phyloP scores from a whole-genome alignment of 2,113 vertebrate genomes.

The Progne subis region DNA sequence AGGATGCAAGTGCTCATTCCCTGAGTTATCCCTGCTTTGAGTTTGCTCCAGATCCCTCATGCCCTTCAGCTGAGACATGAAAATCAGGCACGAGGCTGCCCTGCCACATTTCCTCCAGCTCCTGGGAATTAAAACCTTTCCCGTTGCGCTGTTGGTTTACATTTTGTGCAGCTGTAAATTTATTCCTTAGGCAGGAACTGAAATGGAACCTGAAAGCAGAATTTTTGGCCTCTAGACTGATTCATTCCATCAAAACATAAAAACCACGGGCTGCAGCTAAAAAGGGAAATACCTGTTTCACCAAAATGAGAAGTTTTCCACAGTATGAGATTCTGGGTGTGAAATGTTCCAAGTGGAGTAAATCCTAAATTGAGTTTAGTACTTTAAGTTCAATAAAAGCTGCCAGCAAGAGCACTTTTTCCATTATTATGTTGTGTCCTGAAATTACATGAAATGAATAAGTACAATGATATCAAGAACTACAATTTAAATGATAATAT shows the following conservation, averaged over 20 bases:
- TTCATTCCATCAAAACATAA: not conserved
- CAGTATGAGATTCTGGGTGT: not conserved
- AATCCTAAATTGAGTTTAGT: not conserved
- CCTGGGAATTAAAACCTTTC: not conserved
- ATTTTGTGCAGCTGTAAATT: not conserved
- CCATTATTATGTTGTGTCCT: not conserved
- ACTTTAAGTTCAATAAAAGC: not conserved
- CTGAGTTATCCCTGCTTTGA: not conserved
- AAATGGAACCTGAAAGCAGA: not conserved
- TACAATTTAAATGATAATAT: not conserved
- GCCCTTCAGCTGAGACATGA: not conserved
- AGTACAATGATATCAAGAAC: not conserved
- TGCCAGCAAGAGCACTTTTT: not conserved
- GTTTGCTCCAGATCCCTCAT: not conserved
- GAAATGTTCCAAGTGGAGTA: not conserved
- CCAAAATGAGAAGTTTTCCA: not conserved
- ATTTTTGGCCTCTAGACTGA: not conserved
- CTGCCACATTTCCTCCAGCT: not conserved
- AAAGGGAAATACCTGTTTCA: not conserved
- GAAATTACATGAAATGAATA: not conserved
- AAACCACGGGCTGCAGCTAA: not conserved
- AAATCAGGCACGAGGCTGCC: not conserved
- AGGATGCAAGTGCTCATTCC: not conserved
- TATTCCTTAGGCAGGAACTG: not conserved
- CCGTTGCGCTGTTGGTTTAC: not conserved